These are phyloP conservation scores for Parnassius apollo DNA, from an alignment of 2,888 invertebrate genomes.

Conservation along the genomic window DNA sequence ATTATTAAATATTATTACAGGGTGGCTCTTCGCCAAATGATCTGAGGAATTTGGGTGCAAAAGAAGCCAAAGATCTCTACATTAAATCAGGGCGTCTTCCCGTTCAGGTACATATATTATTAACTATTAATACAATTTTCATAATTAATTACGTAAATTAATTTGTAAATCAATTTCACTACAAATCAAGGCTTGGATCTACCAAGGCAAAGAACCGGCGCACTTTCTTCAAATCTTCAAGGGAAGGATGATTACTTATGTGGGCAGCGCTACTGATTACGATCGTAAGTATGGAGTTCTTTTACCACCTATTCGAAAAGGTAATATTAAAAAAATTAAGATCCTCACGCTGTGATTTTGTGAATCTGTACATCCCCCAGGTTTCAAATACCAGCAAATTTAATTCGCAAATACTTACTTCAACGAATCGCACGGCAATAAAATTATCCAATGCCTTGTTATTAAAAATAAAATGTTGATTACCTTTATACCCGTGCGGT, in stretches of 20 bases:
- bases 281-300: slow-evolving; percentile 75
- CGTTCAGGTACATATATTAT: slow-evolving; percentile 61
- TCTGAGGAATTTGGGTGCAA: slow-evolving; percentile 86
- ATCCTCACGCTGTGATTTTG: too few relatives aligned
- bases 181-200: slow-evolving; percentile 84
- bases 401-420: too few relatives aligned
- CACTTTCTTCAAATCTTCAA: slow-evolving; percentile 95
- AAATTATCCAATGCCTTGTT: not conserved
- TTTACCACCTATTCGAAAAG: not conserved
- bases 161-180: not conserved
- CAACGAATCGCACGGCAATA: too few relatives aligned
- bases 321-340: too few relatives aligned
- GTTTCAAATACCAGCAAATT: too few relatives aligned
- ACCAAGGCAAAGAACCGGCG: slow-evolving; percentile 94
- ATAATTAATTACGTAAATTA: not conserved
- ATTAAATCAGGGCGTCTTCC: slow-evolving; percentile 73
- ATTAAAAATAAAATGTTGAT: not conserved
- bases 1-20: slow-evolving; percentile 60
- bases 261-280: slow-evolving; percentile 84
- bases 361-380: too few relatives aligned
- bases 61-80: slow-evolving; percentile 81
- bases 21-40: slow-evolving; percentile 88
- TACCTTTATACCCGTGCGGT: too few relatives aligned
- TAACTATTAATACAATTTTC: slow-evolving; percentile 13
- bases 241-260: slow-evolving; percentile 90